phyloP scores from a whole-genome alignment of 2,113 vertebrate genomes.

The Epinephelus cyanopodus region DNA sequence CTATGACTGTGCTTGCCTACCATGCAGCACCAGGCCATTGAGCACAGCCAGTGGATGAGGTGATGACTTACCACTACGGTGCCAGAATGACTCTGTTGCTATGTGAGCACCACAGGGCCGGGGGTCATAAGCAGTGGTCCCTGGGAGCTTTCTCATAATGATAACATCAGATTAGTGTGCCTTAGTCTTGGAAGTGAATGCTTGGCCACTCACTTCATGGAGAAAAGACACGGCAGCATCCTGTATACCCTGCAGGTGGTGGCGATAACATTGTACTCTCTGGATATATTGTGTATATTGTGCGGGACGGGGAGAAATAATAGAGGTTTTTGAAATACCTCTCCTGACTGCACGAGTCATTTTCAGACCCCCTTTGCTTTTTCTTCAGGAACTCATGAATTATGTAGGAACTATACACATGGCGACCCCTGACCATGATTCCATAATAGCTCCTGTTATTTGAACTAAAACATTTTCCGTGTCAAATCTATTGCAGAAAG shows the following conservation, averaged over 20 bases:
- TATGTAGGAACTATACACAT: constrained; percentile 89
- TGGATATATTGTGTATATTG: constrained; percentile 67
- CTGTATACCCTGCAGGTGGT: constrained; percentile 73
- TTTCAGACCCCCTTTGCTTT: constrained; percentile 81
- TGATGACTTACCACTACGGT: constrained; percentile 75
- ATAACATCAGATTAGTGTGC: constrained; percentile 82
- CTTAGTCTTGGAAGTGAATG: constrained; percentile 78
- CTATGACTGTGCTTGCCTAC: constrained; percentile 75
- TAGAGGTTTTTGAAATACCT: constrained; percentile 79
- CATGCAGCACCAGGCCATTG: constrained; percentile 93
- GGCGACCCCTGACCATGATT: constrained; percentile 89
- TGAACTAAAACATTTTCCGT: constrained; percentile 96
- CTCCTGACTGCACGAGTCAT: constrained; percentile 84
- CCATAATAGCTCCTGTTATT: constrained; percentile 96
- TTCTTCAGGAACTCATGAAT: constrained; percentile 95
- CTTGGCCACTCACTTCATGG: constrained; percentile 73
- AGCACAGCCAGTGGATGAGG: constrained; percentile 93
- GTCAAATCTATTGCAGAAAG: constrained; percentile 93
- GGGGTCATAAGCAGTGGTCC: constrained; percentile 80
- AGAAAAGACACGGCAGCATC: constrained; percentile 64
- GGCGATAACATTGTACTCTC: constrained; percentile 74
- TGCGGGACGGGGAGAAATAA: constrained; percentile 65
- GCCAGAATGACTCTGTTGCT: constrained; percentile 73
- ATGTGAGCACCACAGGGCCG: constrained; percentile 77
- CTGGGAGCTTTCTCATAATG: constrained; percentile 78